Conservation (phyloP, 2,888 invertebrate species). For the Yponomeuta cagnagella region DNA sequence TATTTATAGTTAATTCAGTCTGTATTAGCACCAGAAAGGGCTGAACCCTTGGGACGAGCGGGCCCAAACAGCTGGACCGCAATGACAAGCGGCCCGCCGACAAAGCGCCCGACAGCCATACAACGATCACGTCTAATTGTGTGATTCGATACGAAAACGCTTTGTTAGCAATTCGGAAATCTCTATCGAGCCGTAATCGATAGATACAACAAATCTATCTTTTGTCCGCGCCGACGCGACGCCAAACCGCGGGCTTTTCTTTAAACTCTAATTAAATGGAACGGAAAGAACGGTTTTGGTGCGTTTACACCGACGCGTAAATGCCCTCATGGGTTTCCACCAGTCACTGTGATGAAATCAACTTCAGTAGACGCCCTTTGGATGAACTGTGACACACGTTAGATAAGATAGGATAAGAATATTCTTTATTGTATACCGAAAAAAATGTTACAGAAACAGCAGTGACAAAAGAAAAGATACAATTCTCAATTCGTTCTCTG, state of each 20-base stretch:
- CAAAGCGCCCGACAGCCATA: constrained; percentile 59
- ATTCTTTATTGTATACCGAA: too few species aligned
- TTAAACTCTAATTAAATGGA: constrained; percentile 46
- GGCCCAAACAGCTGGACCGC: constrained; percentile 18
- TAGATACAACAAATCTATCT: constrained; percentile 61
- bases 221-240: constrained; percentile 46
- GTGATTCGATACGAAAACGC: constrained; percentile 73
- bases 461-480: too few species aligned
- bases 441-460: too few species aligned
- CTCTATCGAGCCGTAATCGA: constrained; percentile 53
- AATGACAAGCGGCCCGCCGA: constrained; percentile 58
- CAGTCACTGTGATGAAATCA: too few species aligned
- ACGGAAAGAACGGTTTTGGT: constrained; percentile 25
- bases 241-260: constrained; percentile 35
- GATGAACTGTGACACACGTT: too few species aligned
- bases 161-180: constrained; percentile 65
- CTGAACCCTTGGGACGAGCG: neutral
- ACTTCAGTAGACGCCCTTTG: too few species aligned
- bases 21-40: neutral
- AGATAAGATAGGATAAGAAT: too few species aligned
- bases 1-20: too few species aligned
- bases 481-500: too few species aligned
- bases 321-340: neutral
- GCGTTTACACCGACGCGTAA: neutral
- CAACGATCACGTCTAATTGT: constrained; percentile 72